Evolutionary conservation across 2,888 invertebrate species (phyloP).

Genomic region (Phasia obesa): DNA sequence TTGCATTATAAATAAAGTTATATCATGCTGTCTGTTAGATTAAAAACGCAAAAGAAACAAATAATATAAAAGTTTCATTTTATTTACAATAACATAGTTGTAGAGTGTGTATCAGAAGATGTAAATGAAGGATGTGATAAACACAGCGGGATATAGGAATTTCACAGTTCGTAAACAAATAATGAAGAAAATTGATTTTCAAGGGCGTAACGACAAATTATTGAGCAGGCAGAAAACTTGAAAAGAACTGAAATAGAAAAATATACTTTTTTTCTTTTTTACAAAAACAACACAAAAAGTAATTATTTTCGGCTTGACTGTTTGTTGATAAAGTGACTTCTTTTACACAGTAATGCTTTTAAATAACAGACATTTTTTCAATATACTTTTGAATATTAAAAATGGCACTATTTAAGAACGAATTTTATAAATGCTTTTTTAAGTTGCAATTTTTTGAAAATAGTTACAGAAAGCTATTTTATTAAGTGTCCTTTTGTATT

Average conservation of each 20-base stretch:
- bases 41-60: slow-evolving; percentile 44
- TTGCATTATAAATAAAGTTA: slow-evolving; percentile 56
- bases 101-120: not conserved
- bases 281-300: slow-evolving; percentile 1
- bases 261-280: no score
- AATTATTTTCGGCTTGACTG: not conserved
- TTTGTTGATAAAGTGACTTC: not conserved
- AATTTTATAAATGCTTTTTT: no score
- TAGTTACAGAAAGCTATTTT: no score
- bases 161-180: slow-evolving; percentile 63
- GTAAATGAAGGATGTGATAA: slow-evolving; percentile 42
- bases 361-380: no score
- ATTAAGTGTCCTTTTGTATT: no score
- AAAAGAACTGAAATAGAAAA: slow-evolving; percentile 27
- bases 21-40: slow-evolving; percentile 56
- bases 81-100: not conserved
- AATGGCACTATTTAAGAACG: no score
- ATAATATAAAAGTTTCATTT: slow-evolving; percentile 46
- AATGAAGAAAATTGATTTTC: slow-evolving; percentile 64
- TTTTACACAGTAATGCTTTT: not conserved
- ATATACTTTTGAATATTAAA: no score
- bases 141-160: slow-evolving; percentile 57
- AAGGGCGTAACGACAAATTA: slow-evolving; percentile 53
- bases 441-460: no score
- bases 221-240: slow-evolving; percentile 36